Evolutionary conservation across 2,888 invertebrate genomes (phyloP), one percentile per base, ranked within the genome.

Genomic region (Sericinus montela): DNA sequence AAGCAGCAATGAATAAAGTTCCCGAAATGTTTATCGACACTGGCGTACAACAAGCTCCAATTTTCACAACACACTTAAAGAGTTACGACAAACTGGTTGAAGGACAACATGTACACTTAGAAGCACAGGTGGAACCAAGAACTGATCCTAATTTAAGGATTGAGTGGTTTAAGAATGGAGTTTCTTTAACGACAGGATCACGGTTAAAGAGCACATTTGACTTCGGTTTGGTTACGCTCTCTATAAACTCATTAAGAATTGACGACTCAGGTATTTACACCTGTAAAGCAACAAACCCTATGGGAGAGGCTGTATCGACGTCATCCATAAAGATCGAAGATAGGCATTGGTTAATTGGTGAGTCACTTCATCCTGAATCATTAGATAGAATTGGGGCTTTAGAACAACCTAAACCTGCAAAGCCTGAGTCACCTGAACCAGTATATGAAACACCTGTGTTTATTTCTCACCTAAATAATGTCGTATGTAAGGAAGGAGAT

Each of bases 211-310:
- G 97, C 62, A 96, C 97, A 19, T 97, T 98, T 70, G 99, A 99
- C 76, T 99, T 99, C 80, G 99, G 99, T 40, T 91, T 98, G 53
- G 98, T 99, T 0, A 96, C 97, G 0, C 82, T 98, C 23, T 96
- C 97, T 11, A 94, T 98, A 53, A 95, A 96, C 69, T 94, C 96
- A 1, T 71, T 97, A 36, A 92, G 98, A 62, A 92, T 93, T 41
- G 97, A 97, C 65, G 98, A 99, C 82, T 97, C 97, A 1, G 98
- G 98, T 5, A 94, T 97, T 62, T 99, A 98, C 73, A 97, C 97
- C 1, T 98, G 98, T 86, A 95, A 95, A 80, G 98, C 98, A 0
- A 95, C 94, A 9, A 99, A 99, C 75, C 91, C 95, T 55, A 92
- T 95, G 50, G 99, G 99, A 36, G 97, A 98, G 89, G 98, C 98